Evolutionary conservation across 2,797 vertebrate genomes (phyloP).

Genomic region (Luscinia luscinia): DNA sequence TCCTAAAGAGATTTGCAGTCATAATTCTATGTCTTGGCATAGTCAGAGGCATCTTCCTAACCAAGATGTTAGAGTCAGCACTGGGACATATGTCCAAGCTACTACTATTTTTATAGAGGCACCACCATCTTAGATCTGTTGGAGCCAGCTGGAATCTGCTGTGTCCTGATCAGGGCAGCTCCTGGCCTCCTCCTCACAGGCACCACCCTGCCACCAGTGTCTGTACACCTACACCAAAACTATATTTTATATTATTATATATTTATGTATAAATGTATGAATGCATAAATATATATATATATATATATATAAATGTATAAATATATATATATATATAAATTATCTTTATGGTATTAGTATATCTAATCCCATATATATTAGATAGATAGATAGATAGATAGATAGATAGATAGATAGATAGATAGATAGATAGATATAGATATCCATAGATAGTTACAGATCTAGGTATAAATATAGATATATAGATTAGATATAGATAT

Average conservation of each 20-base stretch:
- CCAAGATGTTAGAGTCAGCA: neutral
- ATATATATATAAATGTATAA: no score
- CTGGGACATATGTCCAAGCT: neutral
- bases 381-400: no score
- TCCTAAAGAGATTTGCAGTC: neutral
- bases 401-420: no score
- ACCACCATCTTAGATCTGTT: fast-evolving
- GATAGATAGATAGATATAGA: no score
- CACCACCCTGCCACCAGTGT: fast-evolving
- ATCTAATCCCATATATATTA: neutral
- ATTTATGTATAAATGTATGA: neutral
- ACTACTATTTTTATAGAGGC: neutral
- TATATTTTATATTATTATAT: no score
- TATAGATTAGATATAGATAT: no score
- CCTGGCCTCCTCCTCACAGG: neutral
- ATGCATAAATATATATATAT: no score
- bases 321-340: no score
- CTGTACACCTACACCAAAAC: neutral
- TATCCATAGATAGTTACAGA: no score
- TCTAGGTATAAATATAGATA: no score
- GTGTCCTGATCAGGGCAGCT: neutral
- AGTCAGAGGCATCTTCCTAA: neutral
- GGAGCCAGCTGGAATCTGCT: neutral
- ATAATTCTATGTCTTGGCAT: neutral
- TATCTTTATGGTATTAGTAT: neutral